Percentiles rank a stretch among this genome's conserved stretches.
phyloP scores from a whole-genome alignment of 92 coral and sea anemone genomes.

The Palythoa heliodiscus region DNA sequence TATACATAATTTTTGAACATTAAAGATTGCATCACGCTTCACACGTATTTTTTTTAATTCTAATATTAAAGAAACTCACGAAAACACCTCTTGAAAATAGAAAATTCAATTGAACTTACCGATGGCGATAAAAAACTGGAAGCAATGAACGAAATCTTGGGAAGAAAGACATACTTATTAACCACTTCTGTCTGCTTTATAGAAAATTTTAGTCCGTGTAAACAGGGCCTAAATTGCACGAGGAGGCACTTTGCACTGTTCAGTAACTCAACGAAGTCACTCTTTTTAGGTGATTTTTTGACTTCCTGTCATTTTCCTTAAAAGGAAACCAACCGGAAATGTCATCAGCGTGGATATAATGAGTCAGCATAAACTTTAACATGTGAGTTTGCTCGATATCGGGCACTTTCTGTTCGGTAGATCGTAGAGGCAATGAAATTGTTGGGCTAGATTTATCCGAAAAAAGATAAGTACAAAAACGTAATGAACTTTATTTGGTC shows the following conservation, averaged over 20 bases:
- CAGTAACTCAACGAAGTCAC: not conserved
- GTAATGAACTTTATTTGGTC: no score
- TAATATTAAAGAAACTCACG: no score
- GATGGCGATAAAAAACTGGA: constrained; percentile 58
- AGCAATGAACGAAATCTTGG: constrained; percentile 57
- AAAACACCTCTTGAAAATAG: no score
- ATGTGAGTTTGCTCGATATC: not conserved
- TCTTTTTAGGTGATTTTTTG: not conserved
- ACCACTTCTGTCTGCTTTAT: not conserved
- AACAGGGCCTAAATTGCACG: not conserved
- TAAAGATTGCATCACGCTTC: no score
- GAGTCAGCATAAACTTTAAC: not conserved
- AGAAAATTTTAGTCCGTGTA: no score
- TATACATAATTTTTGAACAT: no score
- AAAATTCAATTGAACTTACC: not conserved
- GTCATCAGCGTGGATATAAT: constrained; percentile 37
- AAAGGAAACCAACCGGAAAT: constrained; percentile 62
- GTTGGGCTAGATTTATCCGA: no score
- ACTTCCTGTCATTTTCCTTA: constrained; percentile 22
- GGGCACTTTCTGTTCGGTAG: no score
- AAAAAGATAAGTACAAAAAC: no score
- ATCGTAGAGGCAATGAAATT: no score
- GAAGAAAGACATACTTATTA: constrained; percentile 50
- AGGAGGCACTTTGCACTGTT: not conserved
- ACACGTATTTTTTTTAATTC: no score